phyloP scores from a whole-genome alignment of 2,797 vertebrate species.

The Platalea minor region DNA sequence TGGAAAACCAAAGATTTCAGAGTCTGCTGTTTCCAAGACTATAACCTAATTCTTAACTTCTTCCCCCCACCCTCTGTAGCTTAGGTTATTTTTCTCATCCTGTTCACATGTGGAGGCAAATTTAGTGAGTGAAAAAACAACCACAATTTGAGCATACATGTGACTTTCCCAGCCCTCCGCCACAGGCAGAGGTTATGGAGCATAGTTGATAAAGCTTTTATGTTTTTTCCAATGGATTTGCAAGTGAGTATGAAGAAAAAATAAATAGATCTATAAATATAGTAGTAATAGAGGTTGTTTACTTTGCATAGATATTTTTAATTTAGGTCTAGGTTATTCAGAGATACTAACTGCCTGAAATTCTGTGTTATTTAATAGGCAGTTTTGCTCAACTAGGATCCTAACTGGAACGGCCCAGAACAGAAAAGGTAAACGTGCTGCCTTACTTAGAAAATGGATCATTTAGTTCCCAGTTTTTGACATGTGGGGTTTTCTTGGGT shows the following conservation, averaged over 20 bases:
- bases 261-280: background rate
- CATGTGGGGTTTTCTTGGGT: background rate
- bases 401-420: background rate
- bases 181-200: background rate
- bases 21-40: background rate
- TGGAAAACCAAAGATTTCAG: background rate
- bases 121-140: background rate
- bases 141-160: background rate
- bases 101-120: background rate
- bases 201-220: background rate
- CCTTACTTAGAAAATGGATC: background rate
- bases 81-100: background rate
- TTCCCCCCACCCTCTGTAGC: background rate
- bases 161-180: background rate
- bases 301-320: background rate
- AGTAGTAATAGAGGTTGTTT: background rate
- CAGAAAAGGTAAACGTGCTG: background rate
- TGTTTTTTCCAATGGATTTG: background rate
- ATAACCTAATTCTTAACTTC: background rate
- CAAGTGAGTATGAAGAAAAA: background rate
- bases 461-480: background rate
- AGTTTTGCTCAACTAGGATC: background rate
- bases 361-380: background rate
- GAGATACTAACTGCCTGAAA: background rate
- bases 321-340: background rate